Evolutionary conservation across 92 coral and sea anemone species (phyloP).

Genomic region (Porites lobata): DNA sequence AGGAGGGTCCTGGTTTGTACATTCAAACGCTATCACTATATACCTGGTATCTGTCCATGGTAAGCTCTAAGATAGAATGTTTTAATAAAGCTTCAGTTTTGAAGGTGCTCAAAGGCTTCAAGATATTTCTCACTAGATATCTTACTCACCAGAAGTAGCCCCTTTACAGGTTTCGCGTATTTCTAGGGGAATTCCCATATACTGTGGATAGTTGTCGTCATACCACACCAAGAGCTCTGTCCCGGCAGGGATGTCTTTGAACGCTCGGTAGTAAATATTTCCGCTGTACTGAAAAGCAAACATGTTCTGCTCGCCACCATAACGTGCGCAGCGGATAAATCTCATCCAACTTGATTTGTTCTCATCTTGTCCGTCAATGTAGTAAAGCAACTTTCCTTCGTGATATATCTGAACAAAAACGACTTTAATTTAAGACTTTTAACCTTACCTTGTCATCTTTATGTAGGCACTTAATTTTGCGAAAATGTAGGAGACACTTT

Average conservation of each 20-base stretch:
- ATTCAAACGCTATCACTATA: too few relatives aligned
- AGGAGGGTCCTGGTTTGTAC: too few relatives aligned
- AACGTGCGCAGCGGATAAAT: conserved; percentile 89
- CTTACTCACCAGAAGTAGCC: conserved; percentile 26
- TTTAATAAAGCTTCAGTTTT: too few relatives aligned
- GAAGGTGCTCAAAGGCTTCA: too few relatives aligned
- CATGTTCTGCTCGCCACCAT: conserved; percentile 90
- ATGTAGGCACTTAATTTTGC: too few relatives aligned
- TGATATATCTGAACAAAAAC: conserved; percentile 73
- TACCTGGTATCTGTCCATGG: too few relatives aligned
- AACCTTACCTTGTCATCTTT: too few relatives aligned
- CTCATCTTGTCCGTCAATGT: conserved; percentile 89
- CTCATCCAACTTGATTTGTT: conserved; percentile 98
- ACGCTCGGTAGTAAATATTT: conserved; percentile 89
- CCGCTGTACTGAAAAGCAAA: conserved; percentile 91
- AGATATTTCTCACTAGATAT: too few relatives aligned
- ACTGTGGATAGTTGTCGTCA: conserved; percentile 89
- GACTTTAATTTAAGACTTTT: too few relatives aligned
- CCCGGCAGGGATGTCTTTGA: conserved; percentile 84
- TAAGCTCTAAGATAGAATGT: too few relatives aligned
- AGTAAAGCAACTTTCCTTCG: conserved; percentile 83
- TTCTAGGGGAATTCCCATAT: conserved; percentile 81
- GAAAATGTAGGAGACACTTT: too few relatives aligned
- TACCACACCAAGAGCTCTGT: conserved; percentile 97
- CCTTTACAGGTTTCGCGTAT: conserved; percentile 14